Conservation (phyloP, 2,113 vertebrate genomes). For the Paracanthobrama guichenoti region DNA sequence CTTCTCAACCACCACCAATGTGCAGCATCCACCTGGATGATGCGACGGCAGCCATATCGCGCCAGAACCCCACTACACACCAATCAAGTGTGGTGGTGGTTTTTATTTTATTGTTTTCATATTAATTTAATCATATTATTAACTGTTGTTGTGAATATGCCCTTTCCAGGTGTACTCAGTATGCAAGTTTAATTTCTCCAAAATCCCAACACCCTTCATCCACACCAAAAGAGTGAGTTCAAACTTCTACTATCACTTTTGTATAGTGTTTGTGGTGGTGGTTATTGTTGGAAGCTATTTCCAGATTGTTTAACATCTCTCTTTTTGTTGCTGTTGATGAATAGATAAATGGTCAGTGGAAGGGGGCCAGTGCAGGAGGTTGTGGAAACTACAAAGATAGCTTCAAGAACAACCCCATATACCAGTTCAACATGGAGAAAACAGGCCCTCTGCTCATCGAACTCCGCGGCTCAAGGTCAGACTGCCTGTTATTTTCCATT, state of each 20-base stretch:
- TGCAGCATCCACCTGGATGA: too few species aligned
- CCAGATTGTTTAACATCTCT: neutral
- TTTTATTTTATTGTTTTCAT: too few species aligned
- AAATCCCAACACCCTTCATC: slow-evolving; percentile 93
- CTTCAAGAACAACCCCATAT: slow-evolving; percentile 93
- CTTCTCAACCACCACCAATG: too few species aligned
- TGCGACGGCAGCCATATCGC: too few species aligned
- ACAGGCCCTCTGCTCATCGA: slow-evolving; percentile 90
- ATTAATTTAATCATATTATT: slow-evolving; percentile 28
- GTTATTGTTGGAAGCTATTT: neutral
- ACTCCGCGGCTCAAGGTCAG: slow-evolving; percentile 92
- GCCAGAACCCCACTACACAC: too few species aligned
- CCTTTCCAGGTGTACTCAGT: slow-evolving; percentile 86
- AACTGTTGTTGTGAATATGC: neutral
- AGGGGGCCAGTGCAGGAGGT: slow-evolving; percentile 88
- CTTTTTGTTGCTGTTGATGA: neutral
- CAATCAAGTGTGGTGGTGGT: neutral
- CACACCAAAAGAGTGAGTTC: slow-evolving; percentile 86
- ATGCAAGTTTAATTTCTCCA: slow-evolving; percentile 93
- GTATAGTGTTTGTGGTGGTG: neutral
- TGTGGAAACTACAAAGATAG: slow-evolving; percentile 96
- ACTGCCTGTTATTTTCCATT: neutral
- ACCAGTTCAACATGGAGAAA: slow-evolving; percentile 91
- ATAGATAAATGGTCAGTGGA: slow-evolving; percentile 96
- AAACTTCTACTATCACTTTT: neutral